Base-by-base conservation (phyloP, 2,113 vertebrate species). In the Maccullochella peelii region DNA sequence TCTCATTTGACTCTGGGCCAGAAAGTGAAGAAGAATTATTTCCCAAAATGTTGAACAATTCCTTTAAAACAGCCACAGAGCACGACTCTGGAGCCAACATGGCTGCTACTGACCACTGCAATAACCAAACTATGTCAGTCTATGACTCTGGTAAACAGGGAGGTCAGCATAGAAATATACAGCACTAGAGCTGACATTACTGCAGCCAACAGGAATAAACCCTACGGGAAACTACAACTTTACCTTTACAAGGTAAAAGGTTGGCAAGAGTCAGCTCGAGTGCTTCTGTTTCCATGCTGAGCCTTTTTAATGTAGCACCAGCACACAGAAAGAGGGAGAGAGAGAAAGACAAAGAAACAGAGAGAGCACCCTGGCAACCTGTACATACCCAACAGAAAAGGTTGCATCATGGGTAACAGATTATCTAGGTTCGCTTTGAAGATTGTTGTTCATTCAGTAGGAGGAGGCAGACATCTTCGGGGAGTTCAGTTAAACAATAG, bases 391-490 rank as follows among this genome's bases (percentile, higher is more conserved):
- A 92, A 94, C 91, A 90, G 90, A 90, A 87, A 81, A 77, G 81
- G 94, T 95, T 94, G 94, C 93, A 92, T 94, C 92, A 92, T 94
- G 94, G 91, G 91, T 87, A 80, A 88, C 78, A 91, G 92, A 97
- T 94, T 93, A 95, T 96, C 96, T 95, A 94, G 93, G 90, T 93
- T 93, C 94, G 94, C 95, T 92, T 91, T 87, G 83, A 88, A 92
- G 95, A 93, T 93, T 92, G 94, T 93, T 91, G 93, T 95, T 95
- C 93, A 92, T 95, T 91, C 91, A 95, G 94, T 83, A 92, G 59
- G 73, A 90, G 67, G 79, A 87, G 84, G 83, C 74, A 50, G 89
- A 87, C 59, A 66, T 69, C 90, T 61, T 81, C 82, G 68, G 72
- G 73, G 73, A 86, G 77, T 84, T 84, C 36, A 73, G 67, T 75